Conservation (phyloP, 2,888 invertebrate species). For the Noctua comes region DNA sequence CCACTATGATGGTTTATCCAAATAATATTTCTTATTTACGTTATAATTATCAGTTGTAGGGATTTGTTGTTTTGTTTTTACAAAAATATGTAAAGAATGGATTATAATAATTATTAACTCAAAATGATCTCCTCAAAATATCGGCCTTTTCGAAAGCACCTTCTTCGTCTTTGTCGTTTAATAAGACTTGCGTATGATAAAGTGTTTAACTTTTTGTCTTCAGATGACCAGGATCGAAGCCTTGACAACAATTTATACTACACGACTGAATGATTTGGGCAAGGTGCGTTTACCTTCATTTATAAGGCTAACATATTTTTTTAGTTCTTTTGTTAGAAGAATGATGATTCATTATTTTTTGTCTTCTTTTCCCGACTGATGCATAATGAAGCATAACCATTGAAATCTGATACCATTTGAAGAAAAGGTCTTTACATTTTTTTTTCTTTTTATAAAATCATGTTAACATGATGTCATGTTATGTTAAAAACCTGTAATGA, state of each 20-base stretch:
- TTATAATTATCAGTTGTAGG: neutral
- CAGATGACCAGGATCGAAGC: slow-evolving; percentile 53
- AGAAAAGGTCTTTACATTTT: slow-evolving; percentile 44
- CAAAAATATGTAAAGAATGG: neutral
- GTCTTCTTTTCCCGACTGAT: slow-evolving; percentile 85
- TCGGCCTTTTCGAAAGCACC: neutral
- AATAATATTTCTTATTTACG: neutral
- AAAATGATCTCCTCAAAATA: neutral
- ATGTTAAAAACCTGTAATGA: slow-evolving; percentile 1
- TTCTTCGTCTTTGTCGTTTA: neutral
- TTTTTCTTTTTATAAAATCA: neutral
- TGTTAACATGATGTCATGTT: neutral
- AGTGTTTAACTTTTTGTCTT: slow-evolving; percentile 33
- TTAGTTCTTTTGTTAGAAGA: neutral
- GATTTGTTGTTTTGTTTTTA: neutral
- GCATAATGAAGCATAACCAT: slow-evolving; percentile 76
- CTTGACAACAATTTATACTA: slow-evolving; percentile 35
- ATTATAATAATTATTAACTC: too few relatives aligned
- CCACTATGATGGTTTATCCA: neutral
- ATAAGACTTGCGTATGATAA: neutral
- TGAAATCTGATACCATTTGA: slow-evolving; percentile 63
- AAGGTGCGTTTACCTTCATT: slow-evolving; percentile 52
- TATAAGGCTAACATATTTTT: too few relatives aligned
- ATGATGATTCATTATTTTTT: slow-evolving; percentile 79
- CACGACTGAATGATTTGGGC: slow-evolving; percentile 31